Evolutionary conservation across 2,888 invertebrate species (phyloP).

Genomic region (Glaucopsyche alexis): DNA sequence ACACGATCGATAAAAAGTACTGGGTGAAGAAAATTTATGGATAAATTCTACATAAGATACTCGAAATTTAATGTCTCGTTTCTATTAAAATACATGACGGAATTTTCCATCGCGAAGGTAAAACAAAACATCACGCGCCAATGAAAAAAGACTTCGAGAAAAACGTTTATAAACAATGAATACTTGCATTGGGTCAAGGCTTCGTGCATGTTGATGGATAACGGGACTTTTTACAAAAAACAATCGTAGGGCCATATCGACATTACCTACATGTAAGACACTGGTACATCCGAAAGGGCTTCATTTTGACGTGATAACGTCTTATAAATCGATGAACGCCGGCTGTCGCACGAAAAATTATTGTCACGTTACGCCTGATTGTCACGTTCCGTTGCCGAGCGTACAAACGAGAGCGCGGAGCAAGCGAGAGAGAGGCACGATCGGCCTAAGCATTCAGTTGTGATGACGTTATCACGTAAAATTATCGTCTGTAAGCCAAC

Average conservation of each 20-base stretch:
- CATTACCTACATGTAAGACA: not conserved
- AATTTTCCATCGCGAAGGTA: slow-evolving; percentile 28
- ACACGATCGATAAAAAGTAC: slow-evolving; percentile 8
- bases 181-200: slow-evolving; percentile 57
- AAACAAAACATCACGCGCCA: slow-evolving; percentile 38
- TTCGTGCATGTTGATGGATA: slow-evolving; percentile 46
- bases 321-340: too few species aligned
- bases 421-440: too few species aligned
- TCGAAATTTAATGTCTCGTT: slow-evolving; percentile 20
- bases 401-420: too few species aligned
- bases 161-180: slow-evolving; percentile 49
- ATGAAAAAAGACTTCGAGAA: slow-evolving; percentile 26
- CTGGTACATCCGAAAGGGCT: not conserved
- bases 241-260: not conserved
- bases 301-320: too few species aligned
- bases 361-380: too few species aligned
- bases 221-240: not conserved
- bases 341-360: too few species aligned
- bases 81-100: slow-evolving; percentile 26
- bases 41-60: slow-evolving; percentile 17
- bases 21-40: slow-evolving; percentile 2
- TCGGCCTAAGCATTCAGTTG: too few species aligned
- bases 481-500: too few species aligned
- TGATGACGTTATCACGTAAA: too few species aligned
- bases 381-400: too few species aligned